A percentile compares a stretch with the other conserved stretches of the same genome.
Conservation (phyloP, 2,113 vertebrate species). For the Semicossyphus pulcher region DNA sequence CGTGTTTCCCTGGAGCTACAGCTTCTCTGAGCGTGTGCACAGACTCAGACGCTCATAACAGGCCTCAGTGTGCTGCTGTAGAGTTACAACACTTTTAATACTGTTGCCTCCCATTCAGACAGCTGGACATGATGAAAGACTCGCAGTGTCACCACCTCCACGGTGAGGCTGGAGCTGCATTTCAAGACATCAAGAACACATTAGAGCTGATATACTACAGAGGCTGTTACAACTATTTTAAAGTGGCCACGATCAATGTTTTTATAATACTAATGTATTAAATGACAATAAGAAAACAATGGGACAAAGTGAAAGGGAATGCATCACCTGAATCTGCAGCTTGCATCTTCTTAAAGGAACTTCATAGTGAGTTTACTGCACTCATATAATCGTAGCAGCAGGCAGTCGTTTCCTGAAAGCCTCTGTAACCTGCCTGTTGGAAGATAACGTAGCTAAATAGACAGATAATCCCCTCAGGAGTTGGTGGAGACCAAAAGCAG, state of each 20-base stretch:
- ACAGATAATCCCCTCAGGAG: no score
- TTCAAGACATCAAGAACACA: conserved; percentile 21
- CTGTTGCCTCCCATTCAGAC: conserved; percentile 54
- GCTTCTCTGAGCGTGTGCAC: conserved; percentile 56
- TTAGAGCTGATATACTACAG: not conserved
- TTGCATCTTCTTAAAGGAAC: not conserved
- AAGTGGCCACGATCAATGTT: conserved; percentile 23
- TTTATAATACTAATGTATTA: not conserved
- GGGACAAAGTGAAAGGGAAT: not conserved
- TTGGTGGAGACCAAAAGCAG: no score
- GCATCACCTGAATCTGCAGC: not conserved
- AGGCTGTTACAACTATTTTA: conserved; percentile 32
- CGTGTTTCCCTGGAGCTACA: conserved; percentile 68
- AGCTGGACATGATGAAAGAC: conserved; percentile 59
- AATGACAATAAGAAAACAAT: not conserved
- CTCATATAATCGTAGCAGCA: no score
- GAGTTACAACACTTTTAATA: conserved; percentile 65
- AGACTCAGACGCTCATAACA: conserved; percentile 66
- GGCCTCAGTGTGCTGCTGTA: conserved; percentile 49
- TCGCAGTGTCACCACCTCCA: conserved; percentile 38
- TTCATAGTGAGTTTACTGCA: not conserved
- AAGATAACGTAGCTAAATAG: no score
- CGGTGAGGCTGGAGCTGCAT: conserved; percentile 47
- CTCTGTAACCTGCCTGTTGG: no score
- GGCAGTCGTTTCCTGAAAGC: no score